phyloP scores from a whole-genome alignment of 2,797 vertebrate genomes.

The Pipistrellus kuhlii region DNA sequence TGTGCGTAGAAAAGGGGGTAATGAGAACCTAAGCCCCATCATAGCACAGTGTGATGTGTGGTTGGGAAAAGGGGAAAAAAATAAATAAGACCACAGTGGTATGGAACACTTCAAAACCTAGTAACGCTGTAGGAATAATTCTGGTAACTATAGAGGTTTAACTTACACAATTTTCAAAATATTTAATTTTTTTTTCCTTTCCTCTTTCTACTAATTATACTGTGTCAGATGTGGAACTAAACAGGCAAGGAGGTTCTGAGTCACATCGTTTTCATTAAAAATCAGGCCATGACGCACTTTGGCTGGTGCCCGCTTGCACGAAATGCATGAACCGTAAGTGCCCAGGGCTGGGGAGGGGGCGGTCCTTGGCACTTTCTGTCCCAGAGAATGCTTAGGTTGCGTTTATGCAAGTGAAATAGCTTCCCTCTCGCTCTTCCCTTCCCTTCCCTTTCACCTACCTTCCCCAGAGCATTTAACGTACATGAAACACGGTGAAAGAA shows the following conservation, averaged over 20 bases:
- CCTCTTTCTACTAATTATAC: slow-evolving; percentile 67
- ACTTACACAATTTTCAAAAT: slow-evolving; percentile 77
- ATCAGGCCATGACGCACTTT: slow-evolving; percentile 55
- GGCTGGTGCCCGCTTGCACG: slow-evolving; percentile 76
- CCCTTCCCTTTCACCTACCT: background rate
- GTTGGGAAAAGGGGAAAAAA: slow-evolving; percentile 6
- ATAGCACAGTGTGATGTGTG: slow-evolving; percentile 66
- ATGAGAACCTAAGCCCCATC: background rate
- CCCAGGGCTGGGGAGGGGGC: slow-evolving; percentile 68
- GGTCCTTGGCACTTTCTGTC: slow-evolving; percentile 80
- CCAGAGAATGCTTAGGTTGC: slow-evolving; percentile 68
- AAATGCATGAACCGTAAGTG: slow-evolving; percentile 79
- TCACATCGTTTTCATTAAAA: background rate
- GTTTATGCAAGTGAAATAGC: slow-evolving; percentile 75
- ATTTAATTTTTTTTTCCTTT: slow-evolving; percentile 77
- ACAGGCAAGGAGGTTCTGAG: slow-evolving; percentile 78
- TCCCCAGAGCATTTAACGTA: slow-evolving; percentile 42
- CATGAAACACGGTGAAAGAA: slow-evolving; percentile 62
- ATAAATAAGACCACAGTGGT: background rate
- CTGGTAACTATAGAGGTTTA: slow-evolving; percentile 79
- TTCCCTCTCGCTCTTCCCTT: slow-evolving; percentile 45
- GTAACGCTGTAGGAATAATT: slow-evolving; percentile 78
- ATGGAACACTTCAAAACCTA: slow-evolving; percentile 64
- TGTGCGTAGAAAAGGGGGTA: background rate
- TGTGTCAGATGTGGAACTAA: slow-evolving; percentile 70